Evolutionary conservation across 2,888 invertebrate species (phyloP).

Genomic region (Fragum fragum): DNA sequence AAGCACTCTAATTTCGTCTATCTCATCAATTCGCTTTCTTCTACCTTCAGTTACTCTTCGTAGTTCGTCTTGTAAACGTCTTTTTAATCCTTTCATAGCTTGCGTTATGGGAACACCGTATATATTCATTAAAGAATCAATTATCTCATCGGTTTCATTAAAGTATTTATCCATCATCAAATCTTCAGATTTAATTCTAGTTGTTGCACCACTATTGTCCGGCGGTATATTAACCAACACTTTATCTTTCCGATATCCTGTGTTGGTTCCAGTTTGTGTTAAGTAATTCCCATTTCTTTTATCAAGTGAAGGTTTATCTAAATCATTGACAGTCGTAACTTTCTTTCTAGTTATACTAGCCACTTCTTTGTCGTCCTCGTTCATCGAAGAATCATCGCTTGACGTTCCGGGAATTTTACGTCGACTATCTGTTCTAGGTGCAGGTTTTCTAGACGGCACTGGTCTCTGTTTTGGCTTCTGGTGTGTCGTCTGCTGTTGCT

Average conservation of each 20-base stretch:
- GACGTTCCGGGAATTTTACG: slow-evolving; percentile 67
- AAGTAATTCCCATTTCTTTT: slow-evolving; percentile 74
- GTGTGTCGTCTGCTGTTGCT: slow-evolving; percentile 68
- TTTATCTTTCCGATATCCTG: slow-evolving; percentile 60
- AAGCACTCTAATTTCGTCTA: slow-evolving; percentile 86
- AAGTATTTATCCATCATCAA: slow-evolving; percentile 70
- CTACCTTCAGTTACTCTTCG: slow-evolving; percentile 86
- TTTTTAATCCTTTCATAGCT: slow-evolving; percentile 85
- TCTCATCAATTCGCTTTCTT: slow-evolving; percentile 86
- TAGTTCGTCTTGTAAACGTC: slow-evolving; percentile 87
- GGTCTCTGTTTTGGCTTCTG: slow-evolving; percentile 53
- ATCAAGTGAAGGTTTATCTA: slow-evolving; percentile 74
- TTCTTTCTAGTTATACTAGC: slow-evolving; percentile 74
- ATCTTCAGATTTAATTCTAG: slow-evolving; percentile 45
- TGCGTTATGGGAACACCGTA: slow-evolving; percentile 84
- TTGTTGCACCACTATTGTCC: slow-evolving; percentile 42
- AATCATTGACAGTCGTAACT: slow-evolving; percentile 63
- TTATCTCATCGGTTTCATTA: slow-evolving; percentile 82
- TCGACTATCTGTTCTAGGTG: slow-evolving; percentile 52
- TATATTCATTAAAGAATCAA: slow-evolving; percentile 82
- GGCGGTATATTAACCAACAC: slow-evolving; percentile 73
- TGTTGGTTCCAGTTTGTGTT: slow-evolving; percentile 44
- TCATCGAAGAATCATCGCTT: slow-evolving; percentile 80
- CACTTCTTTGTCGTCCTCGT: slow-evolving; percentile 81
- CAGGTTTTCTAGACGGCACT: slow-evolving; percentile 59